Evolutionary conservation across 2,797 vertebrate species (phyloP).

Genomic region (Jordanella pulchra): DNA sequence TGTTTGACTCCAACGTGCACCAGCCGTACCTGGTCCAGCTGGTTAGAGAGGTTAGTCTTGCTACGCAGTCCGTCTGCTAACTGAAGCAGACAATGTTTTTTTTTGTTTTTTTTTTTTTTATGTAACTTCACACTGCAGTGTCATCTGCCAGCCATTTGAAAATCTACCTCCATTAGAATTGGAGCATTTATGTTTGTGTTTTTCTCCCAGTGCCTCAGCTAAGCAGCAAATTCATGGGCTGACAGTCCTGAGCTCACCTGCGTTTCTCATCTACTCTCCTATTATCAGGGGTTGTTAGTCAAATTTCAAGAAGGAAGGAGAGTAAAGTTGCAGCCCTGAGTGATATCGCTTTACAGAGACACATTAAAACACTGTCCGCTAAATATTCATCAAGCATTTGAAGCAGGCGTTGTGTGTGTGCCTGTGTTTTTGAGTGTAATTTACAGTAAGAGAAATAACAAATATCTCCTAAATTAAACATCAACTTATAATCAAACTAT

Average conservation of each 20-base stretch:
- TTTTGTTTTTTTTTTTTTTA: conserved; percentile 63
- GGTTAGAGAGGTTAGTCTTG: conserved; percentile 65
- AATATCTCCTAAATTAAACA: background rate
- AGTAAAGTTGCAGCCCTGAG: conserved; percentile 57
- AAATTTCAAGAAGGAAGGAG: conserved; percentile 48
- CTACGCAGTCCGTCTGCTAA: conserved; percentile 24
- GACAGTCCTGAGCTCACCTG: conserved; percentile 26
- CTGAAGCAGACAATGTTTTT: conserved; percentile 37
- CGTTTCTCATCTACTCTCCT: conserved; percentile 45
- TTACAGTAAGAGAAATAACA: background rate
- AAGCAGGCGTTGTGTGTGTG: background rate
- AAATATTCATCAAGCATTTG: conserved; percentile 38
- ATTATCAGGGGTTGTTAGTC: conserved; percentile 55
- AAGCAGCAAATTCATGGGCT: conserved; percentile 45
- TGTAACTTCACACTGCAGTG: conserved; percentile 24
- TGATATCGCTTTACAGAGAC: conserved; percentile 59
- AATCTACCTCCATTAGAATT: conserved; percentile 36
- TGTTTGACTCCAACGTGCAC: conserved; percentile 16
- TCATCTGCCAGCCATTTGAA: conserved; percentile 50
- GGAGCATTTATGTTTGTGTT: conserved; percentile 47
- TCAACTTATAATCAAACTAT: background rate
- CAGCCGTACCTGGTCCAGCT: conserved; percentile 53
- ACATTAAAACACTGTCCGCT: conserved; percentile 43
- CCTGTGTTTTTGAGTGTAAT: background rate
- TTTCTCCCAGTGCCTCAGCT: conserved; percentile 41